These are phyloP conservation scores for Apocrypta bakeri DNA, from an alignment of 1,140 invertebrate species.

Conservation along the genomic window DNA sequence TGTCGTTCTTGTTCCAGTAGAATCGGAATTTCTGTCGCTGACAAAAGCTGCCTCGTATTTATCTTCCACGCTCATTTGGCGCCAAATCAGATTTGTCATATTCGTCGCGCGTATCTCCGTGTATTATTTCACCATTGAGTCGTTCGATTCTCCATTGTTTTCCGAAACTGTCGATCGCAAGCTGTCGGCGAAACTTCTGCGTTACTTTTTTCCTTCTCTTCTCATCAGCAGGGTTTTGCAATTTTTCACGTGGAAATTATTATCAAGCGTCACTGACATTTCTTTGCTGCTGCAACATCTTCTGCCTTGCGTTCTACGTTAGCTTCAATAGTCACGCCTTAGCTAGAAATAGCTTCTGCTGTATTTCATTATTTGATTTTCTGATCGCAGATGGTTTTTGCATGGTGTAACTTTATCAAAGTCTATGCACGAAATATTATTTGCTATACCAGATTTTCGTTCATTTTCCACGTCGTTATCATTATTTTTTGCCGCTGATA, in stretches of 20 bases:
- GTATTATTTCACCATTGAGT: background rate
- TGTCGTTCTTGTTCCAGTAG: background rate
- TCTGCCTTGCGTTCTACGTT: no score
- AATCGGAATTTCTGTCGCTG: background rate
- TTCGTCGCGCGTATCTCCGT: background rate
- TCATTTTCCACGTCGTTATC: no score
- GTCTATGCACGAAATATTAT: no score
- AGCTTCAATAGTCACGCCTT: no score
- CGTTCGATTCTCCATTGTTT: background rate
- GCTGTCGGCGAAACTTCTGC: background rate
- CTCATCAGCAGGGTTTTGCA: background rate
- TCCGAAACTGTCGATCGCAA: background rate
- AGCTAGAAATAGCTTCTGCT: no score
- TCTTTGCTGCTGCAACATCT: background rate
- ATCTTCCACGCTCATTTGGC: background rate
- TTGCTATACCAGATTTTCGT: no score
- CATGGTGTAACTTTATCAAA: no score
- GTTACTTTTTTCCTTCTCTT: background rate
- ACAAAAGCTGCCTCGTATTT: background rate
- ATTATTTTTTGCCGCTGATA: background rate
- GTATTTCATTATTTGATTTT: no score
- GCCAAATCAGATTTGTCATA: background rate
- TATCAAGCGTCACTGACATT: background rate
- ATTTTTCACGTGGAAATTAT: background rate
- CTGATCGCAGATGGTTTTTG: no score